Evolutionary conservation across 2,113 vertebrate species (phyloP).

Genomic region (Crypturellus undulatus): DNA sequence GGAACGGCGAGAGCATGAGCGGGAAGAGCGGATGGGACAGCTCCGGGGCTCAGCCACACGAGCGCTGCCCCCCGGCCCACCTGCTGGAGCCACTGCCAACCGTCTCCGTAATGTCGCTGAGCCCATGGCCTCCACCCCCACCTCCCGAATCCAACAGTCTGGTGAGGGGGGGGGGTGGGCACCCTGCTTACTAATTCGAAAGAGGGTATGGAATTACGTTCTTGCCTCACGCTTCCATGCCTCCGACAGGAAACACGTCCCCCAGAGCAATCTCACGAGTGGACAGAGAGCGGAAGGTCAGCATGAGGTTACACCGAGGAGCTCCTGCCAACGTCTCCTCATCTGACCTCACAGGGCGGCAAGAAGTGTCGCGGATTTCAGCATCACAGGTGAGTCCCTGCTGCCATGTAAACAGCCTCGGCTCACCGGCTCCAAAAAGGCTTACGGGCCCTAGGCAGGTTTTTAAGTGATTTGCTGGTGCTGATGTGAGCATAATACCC

Average conservation of each 20-base stretch:
- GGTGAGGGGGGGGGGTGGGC: conserved; percentile 71
- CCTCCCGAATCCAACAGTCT: conserved; percentile 93
- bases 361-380: conserved; percentile 91
- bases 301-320: conserved; percentile 95
- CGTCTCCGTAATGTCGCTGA: conserved; percentile 91
- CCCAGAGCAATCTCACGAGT: conserved; percentile 96
- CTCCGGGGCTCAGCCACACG: conserved; percentile 85
- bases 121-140: conserved; percentile 91
- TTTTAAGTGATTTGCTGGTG: not conserved
- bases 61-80: conserved; percentile 81
- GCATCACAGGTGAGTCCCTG: conserved; percentile 88
- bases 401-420: accelerated
- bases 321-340: conserved; percentile 95
- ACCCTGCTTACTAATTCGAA: not conserved
- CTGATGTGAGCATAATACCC: not conserved
- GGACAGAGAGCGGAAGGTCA: conserved; percentile 96
- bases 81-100: conserved; percentile 83
- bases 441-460: not conserved
- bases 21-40: conserved; percentile 91
- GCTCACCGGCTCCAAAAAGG: not conserved
- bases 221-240: not conserved
- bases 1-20: conserved; percentile 89
- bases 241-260: conserved; percentile 89
- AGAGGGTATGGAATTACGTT: not conserved
- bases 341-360: conserved; percentile 93